Evolutionary conservation across 2,888 invertebrate species (phyloP).

Genomic region (Orchesella flavescens): DNA sequence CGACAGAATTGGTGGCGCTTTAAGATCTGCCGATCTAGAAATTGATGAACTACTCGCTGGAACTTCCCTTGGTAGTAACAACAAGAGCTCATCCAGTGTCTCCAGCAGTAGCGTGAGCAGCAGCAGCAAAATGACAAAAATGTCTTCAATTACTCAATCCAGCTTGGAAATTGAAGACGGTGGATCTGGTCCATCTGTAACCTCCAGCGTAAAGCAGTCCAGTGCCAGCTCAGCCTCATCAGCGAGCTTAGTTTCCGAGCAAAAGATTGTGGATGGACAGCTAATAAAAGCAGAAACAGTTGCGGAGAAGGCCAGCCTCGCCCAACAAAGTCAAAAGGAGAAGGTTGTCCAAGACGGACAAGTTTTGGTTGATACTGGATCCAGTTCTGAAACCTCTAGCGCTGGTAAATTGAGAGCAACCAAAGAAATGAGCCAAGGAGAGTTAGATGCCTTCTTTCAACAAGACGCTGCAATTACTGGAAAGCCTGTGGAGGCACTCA

Average conservation of each 20-base stretch:
- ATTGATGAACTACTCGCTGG: conserved; percentile 52
- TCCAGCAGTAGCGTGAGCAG: conserved; percentile 25
- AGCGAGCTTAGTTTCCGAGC: conserved; percentile 33
- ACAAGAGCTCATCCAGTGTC: not conserved
- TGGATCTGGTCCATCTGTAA: conserved; percentile 23
- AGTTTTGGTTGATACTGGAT: conserved; percentile 55
- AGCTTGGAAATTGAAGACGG: conserved; percentile 47
- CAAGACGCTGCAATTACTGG: conserved; percentile 47
- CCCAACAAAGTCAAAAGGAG: conserved; percentile 43
- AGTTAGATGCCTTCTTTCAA: conserved; percentile 60
- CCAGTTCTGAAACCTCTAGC: conserved; percentile 37
- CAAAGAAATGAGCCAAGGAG: conserved; percentile 62
- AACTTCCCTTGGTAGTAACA: conserved; percentile 26
- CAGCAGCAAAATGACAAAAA: conserved; percentile 53
- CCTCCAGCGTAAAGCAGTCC: conserved; percentile 57
- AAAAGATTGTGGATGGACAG: conserved; percentile 51
- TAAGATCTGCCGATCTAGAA: conserved; percentile 22
- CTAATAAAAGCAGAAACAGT: conserved; percentile 51
- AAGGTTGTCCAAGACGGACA: conserved; percentile 60
- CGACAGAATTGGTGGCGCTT: conserved; percentile 23
- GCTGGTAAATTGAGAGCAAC: conserved; percentile 52
- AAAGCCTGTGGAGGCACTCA: conserved; percentile 61
- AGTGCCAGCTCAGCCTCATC: conserved; percentile 47
- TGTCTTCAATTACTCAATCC: conserved; percentile 54
- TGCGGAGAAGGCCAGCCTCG: conserved; percentile 49